Evolutionary conservation across 1,140 invertebrate genomes (phyloP).

Genomic region (Orius insidiosus): DNA sequence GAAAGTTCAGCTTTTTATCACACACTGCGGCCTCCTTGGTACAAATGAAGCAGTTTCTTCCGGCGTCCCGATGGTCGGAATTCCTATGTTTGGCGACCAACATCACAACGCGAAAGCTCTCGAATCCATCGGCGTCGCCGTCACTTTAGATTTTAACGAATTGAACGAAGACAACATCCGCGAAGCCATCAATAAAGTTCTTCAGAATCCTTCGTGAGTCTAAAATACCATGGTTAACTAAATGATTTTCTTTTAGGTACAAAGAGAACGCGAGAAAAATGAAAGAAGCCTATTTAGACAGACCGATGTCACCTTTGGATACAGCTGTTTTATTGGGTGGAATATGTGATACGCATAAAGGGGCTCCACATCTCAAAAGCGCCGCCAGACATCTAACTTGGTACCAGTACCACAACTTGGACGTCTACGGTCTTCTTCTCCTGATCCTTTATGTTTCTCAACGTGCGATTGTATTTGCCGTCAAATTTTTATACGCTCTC

Average conservation of each 20-base stretch:
- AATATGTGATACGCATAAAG: constrained; percentile 34
- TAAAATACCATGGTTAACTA: too few relatives aligned
- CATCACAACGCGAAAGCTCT: constrained; percentile 22
- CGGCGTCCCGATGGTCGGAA: constrained; percentile 28
- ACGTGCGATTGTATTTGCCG: too few relatives aligned
- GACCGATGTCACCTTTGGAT: constrained; percentile 32
- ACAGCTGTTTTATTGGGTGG: constrained; percentile 41
- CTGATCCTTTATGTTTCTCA: too few relatives aligned
- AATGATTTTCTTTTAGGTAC: constrained; percentile 3
- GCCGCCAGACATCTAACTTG: constrained; percentile 25
- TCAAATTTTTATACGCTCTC: too few relatives aligned
- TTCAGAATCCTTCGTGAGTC: constrained; percentile 22
- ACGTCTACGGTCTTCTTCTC: constrained; percentile 26
- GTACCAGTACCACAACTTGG: constrained; percentile 41
- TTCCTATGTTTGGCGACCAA: constrained; percentile 21
- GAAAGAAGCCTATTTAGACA: constrained; percentile 29
- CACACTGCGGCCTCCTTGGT: constrained; percentile 32
- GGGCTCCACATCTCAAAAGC: constrained; percentile 28
- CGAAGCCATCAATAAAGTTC: constrained; percentile 20
- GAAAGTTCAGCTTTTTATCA: constrained; percentile 27
- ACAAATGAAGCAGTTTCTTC: constrained; percentile 28
- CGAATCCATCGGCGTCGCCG: constrained; percentile 11
- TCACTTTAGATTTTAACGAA: constrained; percentile 21
- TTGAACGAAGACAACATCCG: constrained; percentile 23
- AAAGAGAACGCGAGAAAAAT: constrained; percentile 10